These are phyloP conservation scores for Cyrtorhinus lividipennis DNA, from an alignment of 1,140 invertebrate genomes.

Conservation along the genomic window DNA sequence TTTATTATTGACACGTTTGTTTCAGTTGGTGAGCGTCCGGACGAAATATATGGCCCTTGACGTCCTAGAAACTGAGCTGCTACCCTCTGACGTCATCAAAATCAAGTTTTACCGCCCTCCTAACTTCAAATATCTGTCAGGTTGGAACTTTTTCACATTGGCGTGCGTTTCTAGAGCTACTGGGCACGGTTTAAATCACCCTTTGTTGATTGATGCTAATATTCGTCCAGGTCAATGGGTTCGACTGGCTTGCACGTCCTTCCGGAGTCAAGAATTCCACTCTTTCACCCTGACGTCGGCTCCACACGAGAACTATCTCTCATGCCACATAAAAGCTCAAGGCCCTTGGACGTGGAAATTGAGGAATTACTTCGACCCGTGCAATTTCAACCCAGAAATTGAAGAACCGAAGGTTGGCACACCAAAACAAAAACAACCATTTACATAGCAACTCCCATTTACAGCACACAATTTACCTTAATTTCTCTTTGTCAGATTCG, in stretches of 20 bases:
- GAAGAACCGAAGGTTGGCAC: slow-evolving; percentile 64
- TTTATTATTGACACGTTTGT: too few species aligned
- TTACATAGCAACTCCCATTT: too few species aligned
- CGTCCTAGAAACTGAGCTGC: slow-evolving; percentile 85
- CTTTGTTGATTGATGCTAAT: not conserved
- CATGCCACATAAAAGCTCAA: slow-evolving; percentile 95
- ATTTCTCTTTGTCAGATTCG: slow-evolving; percentile 40
- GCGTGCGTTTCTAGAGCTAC: too few species aligned
- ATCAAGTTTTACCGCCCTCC: slow-evolving; percentile 86
- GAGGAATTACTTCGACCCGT: slow-evolving; percentile 90
- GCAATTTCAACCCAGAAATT: slow-evolving; percentile 77
- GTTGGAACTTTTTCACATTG: slow-evolving; percentile 31
- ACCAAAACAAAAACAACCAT: slow-evolving; percentile 14
- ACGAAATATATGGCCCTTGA: slow-evolving; percentile 89
- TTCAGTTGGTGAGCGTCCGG: slow-evolving; percentile 67
- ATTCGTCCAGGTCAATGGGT: slow-evolving; percentile 50
- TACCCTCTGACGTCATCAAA: slow-evolving; percentile 91
- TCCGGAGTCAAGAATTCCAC: slow-evolving; percentile 87
- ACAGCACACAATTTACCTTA: too few species aligned
- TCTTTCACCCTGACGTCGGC: slow-evolving; percentile 97
- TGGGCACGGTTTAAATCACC: too few species aligned
- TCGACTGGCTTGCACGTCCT: slow-evolving; percentile 80
- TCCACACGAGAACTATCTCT: slow-evolving; percentile 93
- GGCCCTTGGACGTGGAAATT: slow-evolving; percentile 99
- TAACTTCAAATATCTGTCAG: slow-evolving; percentile 90